Conservation (phyloP, 2,113 vertebrate genomes). For the Rhinolophus sinicus region DNA sequence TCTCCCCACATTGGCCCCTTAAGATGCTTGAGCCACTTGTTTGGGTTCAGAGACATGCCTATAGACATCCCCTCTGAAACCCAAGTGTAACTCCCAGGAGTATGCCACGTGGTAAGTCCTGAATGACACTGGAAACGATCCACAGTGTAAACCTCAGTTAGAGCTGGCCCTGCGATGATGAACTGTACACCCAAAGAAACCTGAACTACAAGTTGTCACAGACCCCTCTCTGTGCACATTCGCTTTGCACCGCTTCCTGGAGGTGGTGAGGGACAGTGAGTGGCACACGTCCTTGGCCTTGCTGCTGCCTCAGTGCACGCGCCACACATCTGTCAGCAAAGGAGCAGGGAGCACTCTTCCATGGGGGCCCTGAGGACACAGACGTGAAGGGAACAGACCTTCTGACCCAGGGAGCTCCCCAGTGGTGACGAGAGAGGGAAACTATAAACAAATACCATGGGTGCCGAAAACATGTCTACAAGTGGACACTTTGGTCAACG, state of each 20-base stretch:
- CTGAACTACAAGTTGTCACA: neutral
- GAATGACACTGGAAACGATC: neutral
- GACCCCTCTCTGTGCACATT: too few species aligned
- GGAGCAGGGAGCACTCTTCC: neutral
- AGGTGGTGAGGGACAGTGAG: neutral
- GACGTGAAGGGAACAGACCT: neutral
- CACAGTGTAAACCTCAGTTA: neutral
- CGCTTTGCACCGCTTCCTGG: neutral
- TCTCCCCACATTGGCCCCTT: neutral
- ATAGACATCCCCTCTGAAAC: neutral
- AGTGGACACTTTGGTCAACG: too few species aligned
- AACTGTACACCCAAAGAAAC: neutral
- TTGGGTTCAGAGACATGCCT: neutral
- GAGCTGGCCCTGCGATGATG: neutral
- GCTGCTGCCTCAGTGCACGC: neutral
- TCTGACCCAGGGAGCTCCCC: neutral
- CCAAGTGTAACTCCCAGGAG: neutral
- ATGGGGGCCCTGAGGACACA: rapidly evolving
- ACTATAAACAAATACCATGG: neutral
- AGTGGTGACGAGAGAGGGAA: neutral
- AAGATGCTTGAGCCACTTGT: neutral
- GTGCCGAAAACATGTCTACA: too few species aligned
- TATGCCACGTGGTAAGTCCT: neutral
- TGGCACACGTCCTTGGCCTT: neutral
- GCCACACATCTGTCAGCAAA: neutral